These are phyloP conservation scores for Heloderma charlesbogerti DNA, from an alignment of 2,113 vertebrate genomes.

Conservation along the genomic window DNA sequence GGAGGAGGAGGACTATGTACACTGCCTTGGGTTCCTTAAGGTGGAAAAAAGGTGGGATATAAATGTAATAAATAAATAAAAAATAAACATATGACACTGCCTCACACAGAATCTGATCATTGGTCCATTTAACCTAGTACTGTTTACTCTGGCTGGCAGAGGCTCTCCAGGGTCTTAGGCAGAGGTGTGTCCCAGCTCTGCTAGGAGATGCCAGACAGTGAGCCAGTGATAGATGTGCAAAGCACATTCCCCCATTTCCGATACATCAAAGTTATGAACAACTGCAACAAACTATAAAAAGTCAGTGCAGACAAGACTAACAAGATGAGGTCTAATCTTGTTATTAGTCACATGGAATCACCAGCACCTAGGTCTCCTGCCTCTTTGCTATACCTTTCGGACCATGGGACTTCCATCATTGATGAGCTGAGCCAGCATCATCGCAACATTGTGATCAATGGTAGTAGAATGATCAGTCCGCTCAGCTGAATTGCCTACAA, in stretches of 20 bases:
- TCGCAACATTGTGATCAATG: constrained; percentile 98
- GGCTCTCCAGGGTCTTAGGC: neutral
- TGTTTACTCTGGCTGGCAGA: neutral
- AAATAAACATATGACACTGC: neutral
- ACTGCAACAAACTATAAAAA: accelerated
- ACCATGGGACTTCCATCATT: constrained; percentile 96
- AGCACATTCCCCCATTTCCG: neutral
- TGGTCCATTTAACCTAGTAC: neutral
- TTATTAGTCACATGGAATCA: accelerated
- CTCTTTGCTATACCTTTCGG: constrained; percentile 83
- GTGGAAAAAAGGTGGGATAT: too few relatives aligned
- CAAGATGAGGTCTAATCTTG: neutral
- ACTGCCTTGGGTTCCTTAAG: too few relatives aligned
- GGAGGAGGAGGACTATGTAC: too few relatives aligned
- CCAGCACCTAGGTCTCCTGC: neutral
- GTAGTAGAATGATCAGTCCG: constrained; percentile 98
- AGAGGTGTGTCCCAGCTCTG: neutral
- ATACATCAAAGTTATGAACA: neutral
- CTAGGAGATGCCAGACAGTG: neutral
- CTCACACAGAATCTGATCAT: neutral
- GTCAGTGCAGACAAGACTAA: neutral
- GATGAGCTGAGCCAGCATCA: constrained; percentile 98
- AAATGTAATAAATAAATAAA: too few relatives aligned
- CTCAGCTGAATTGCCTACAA: constrained; percentile 95
- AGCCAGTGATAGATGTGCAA: too few relatives aligned